Base-by-base conservation (phyloP, 2,888 invertebrate genomes). In the Drosophila koepferae region DNA sequence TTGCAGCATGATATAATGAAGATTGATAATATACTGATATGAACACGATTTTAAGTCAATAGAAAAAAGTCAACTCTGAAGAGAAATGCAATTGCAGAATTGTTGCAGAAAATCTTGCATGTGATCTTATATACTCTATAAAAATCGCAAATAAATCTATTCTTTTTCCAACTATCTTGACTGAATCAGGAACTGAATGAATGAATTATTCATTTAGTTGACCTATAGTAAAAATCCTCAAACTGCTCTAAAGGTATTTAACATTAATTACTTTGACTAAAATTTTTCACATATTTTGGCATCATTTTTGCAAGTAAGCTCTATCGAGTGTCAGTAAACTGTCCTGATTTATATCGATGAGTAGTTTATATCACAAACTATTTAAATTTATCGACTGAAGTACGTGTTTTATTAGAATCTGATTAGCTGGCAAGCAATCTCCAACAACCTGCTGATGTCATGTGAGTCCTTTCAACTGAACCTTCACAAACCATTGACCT, bases 401-500 rank as follows among this genome's bases (percentile, higher is more conserved):
- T 53, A 40, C 46, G 41, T 63, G 61, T n/a, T 44, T 63, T 63
- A 71, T 75, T 44, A 66, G 49, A 54, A 72, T 66, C 65, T 78
- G 72, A 80, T 75, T 75, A 81, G 67, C 63, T n/a, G 63, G 63
- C 72, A 64, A 81, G 74, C 65, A 74, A 79, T 51, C 61, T 48
- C n/a, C 28, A 62, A 51, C 55, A 51, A 36, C 28, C 31, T 72
- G 88, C 83, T 88, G 86, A 88, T 88, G 88, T 88, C 83, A 83
- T 84, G 72, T 70, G 48, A 53, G 62, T 72, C 48, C 64, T 71
- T 51, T 73, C 66, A 85, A 74, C 72, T 74, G 74, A 77, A 77
- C 74, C 82, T 77, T 74, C 67, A 80, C 66, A 70, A 74, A 36
- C 62, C 61, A 54, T 59, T 70, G 74, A 74, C 60, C 63, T 34